phyloP scores from a whole-genome alignment of 2,888 invertebrate genomes.

The Campaea margaritaria region DNA sequence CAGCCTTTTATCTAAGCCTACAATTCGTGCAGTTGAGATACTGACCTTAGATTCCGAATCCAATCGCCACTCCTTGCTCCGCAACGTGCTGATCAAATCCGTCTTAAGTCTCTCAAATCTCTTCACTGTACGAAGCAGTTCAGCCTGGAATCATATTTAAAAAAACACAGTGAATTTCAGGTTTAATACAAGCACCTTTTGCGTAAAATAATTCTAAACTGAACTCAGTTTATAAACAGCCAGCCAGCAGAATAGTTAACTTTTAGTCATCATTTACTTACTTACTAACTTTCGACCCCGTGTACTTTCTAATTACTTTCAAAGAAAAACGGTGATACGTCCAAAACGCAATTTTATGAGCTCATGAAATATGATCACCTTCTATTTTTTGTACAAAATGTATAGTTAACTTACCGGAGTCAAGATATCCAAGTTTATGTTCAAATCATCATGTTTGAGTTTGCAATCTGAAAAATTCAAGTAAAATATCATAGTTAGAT shows the following conservation, averaged over 20 bases:
- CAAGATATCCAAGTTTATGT: conserved; percentile 79
- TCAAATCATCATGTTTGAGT: conserved; percentile 81
- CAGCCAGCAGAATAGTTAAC: no score
- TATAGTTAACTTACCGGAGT: conserved; percentile 67
- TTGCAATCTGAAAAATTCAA: conserved; percentile 73
- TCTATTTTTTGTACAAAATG: neutral
- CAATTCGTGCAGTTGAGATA: neutral
- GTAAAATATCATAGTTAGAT: neutral
- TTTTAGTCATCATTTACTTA: no score
- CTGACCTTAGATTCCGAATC: conserved; percentile 80
- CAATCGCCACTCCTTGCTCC: conserved; percentile 81
- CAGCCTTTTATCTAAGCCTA: no score
- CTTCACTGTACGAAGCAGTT: conserved; percentile 78
- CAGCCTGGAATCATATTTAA: conserved; percentile 65
- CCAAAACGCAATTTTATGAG: no score
- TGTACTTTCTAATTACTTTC: no score
- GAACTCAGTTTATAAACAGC: no score
- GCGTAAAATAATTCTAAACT: no score
- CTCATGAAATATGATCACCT: no score
- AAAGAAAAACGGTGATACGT: no score
- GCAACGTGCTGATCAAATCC: conserved; percentile 77
- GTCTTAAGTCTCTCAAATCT: conserved; percentile 81
- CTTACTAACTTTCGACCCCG: no score
- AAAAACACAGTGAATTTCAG: no score
- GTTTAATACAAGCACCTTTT: no score